These are phyloP conservation scores for Perccottus glenii DNA, from an alignment of 2,113 vertebrate species.

Conservation along the genomic window DNA sequence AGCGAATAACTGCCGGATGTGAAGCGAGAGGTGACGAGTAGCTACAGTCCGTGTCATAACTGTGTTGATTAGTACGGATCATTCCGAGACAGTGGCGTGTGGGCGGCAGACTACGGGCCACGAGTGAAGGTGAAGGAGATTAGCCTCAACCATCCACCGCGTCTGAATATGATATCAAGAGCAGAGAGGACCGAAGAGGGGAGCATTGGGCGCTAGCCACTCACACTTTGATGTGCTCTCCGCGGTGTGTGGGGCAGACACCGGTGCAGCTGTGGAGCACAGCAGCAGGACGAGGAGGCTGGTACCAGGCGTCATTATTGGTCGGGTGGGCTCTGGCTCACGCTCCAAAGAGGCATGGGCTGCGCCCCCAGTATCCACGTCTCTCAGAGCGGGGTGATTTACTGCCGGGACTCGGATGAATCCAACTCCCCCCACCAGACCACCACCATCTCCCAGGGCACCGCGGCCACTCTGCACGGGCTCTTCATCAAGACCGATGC, in stretches of 20 bases:
- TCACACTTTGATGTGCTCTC: conserved; percentile 56
- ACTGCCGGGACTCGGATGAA: conserved; percentile 96
- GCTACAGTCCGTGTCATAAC: conserved; percentile 8
- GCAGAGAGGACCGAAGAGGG: conserved; percentile 26
- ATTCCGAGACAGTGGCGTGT: conserved; percentile 10
- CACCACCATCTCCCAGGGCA: conserved; percentile 89
- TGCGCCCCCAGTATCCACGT: conserved; percentile 98
- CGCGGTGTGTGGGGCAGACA: conserved; percentile 51
- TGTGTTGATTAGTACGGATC: neutral
- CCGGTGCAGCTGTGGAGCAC: conserved; percentile 48
- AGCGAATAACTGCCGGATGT: conserved; percentile 31
- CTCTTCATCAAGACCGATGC: conserved; percentile 92
- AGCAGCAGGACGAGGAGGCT: conserved; percentile 43
- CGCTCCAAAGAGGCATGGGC: conserved; percentile 86
- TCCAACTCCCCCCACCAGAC: conserved; percentile 91
- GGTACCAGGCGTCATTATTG: conserved; percentile 43
- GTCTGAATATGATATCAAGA: conserved; percentile 23
- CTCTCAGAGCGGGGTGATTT: conserved; percentile 97
- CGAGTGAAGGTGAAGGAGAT: neutral
- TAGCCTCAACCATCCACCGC: neutral
- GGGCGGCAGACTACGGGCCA: conserved; percentile 15
- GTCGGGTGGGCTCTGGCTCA: conserved; percentile 55
- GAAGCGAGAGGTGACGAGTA: conserved; percentile 33
- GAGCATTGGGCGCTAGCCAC: neutral
- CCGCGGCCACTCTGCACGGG: conserved; percentile 85